Evolutionary conservation across 2,888 invertebrate species (phyloP), one percentile per base, ranked within the genome.

Genomic region (Hemaris fuciformis): DNA sequence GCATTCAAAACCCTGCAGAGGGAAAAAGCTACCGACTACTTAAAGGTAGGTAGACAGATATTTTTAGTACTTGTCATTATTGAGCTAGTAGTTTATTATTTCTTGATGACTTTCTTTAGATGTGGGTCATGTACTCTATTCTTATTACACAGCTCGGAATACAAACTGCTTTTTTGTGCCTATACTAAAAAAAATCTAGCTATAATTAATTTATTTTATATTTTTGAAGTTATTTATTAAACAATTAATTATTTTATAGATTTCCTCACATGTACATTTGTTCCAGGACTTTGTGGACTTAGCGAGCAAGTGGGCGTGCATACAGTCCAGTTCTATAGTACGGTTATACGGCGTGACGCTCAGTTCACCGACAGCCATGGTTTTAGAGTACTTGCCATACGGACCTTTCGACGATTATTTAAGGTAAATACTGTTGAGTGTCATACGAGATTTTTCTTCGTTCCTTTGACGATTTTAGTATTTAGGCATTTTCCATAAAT

Each of bases 321-420:
- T 97, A 69, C 95, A 96, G 77, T 96, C 96, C 0, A 94, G 94
- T 61, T 94, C 96, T 3, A 94, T 98, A 75, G 95, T 97, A 0
- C 94, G 96, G 66, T 81, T 97, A 61, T 96, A 95, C 76, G 98
- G 97, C 0, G 91, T 97, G 38, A 96, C 97, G 0, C 89, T 97
- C 42, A 94, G 94, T 64, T 95, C 95, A 64, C 96, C 97, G 3
- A 95, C 97, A 27, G 96, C 97, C 0, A 94, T 98, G 90, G 95
- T 98, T 20, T 91, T 97, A 72, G 98, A 98, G 84, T 95, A 96
- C 81, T 93, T 97, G 48, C 94, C 95, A 6, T 93, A 95, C 41
- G 98, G 98, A 48, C 95, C 96, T 0, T 93, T 98, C 13, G 96
- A 98, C 78, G 92, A 90, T 56, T 97, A 96, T 82, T 91, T 96